phyloP scores from a whole-genome alignment of 2,888 invertebrate species.

The Mylabris sibirica region DNA sequence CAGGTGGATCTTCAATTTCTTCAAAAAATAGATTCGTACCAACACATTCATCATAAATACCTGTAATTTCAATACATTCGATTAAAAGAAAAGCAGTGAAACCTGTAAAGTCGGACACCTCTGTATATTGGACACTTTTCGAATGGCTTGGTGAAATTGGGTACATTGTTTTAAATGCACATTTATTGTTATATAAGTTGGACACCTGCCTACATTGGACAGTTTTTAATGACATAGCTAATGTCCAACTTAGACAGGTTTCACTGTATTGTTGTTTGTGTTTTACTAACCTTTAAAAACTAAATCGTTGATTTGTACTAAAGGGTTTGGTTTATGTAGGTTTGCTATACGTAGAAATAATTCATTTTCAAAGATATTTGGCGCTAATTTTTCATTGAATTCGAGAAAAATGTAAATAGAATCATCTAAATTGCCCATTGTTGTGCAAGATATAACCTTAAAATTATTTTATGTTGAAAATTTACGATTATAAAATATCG shows the following conservation, averaged over 20 bases:
- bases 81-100: no score
- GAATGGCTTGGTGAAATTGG: no score
- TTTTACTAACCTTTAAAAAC: constrained; percentile 52
- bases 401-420: constrained; percentile 50
- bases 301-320: constrained; percentile 56
- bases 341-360: constrained; percentile 54
- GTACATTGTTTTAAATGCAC: no score
- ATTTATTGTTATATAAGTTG: no score
- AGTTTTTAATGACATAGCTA: no score
- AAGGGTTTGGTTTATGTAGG: constrained; percentile 50
- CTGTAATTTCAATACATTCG: constrained; percentile 65
- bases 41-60: constrained; percentile 71
- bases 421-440: constrained; percentile 23
- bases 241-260: no score
- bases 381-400: constrained; percentile 52
- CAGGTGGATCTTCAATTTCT: constrained; percentile 63
- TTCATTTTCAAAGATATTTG: constrained; percentile 49
- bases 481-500: no score
- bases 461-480: no score
- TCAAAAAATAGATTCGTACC: constrained; percentile 81
- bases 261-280: not conserved
- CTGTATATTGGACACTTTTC: no score
- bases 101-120: no score
- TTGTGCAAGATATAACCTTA: not conserved
- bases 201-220: no score